phyloP scores from a whole-genome alignment of 2,888 invertebrate species.

The Leptopilina syphax region DNA sequence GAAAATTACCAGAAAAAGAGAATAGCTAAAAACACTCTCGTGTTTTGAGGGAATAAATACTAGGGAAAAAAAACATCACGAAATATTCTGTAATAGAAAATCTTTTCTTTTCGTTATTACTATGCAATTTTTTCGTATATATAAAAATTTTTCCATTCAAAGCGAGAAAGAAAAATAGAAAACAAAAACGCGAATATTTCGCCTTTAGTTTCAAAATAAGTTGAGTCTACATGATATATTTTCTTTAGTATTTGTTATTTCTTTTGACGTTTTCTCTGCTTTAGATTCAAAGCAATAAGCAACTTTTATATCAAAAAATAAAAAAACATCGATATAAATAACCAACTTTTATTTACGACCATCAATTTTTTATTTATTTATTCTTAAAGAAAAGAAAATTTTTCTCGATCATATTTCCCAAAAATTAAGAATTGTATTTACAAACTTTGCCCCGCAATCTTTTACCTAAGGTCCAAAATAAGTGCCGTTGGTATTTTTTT shows the following conservation, averaged over 20 bases:
- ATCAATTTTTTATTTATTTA: not conserved
- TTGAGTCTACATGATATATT: conserved; percentile 13
- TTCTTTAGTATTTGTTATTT: not conserved
- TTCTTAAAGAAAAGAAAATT: too few relatives aligned
- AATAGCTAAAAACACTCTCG: too few relatives aligned
- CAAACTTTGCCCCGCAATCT: too few relatives aligned
- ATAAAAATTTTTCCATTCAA: not conserved
- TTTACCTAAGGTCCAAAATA: too few relatives aligned
- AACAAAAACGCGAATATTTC: not conserved
- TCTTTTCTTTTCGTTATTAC: not conserved
- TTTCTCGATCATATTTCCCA: too few relatives aligned
- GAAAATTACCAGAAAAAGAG: too few relatives aligned
- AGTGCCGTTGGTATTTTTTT: too few relatives aligned
- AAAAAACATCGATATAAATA: not conserved
- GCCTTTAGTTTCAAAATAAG: not conserved
- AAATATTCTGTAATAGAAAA: conserved; percentile 17
- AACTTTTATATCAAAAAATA: not conserved
- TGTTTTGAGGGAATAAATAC: conserved; percentile 9
- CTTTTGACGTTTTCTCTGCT: conserved; percentile 1
- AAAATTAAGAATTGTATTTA: too few relatives aligned
- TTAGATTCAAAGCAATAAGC: conserved; percentile 6
- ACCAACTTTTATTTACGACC: not conserved
- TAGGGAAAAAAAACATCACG: not conserved
- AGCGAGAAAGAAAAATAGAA: not conserved
- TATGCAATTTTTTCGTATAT: too few relatives aligned